Percentiles rank a stretch among this genome's conserved stretches.
Evolutionary conservation across 2,797 vertebrate genomes (phyloP).

Genomic region (Esox lucius): DNA sequence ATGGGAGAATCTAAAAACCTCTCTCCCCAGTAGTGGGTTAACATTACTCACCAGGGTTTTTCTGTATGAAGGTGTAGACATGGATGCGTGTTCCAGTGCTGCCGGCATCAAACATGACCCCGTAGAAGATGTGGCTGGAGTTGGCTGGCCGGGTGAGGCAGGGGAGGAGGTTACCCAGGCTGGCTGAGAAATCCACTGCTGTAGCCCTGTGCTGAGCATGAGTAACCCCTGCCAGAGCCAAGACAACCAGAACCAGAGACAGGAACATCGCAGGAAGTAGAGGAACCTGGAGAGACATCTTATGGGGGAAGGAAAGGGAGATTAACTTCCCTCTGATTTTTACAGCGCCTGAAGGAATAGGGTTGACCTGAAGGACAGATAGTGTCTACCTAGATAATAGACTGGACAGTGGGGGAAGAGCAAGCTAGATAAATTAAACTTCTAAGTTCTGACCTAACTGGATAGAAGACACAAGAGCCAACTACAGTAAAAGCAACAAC

Average conservation of each 20-base stretch:
- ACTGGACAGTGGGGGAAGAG: neutral
- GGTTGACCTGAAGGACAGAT: neutral
- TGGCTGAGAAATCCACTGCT: slow-evolving; percentile 47
- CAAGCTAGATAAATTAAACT: neutral
- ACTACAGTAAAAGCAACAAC: neutral
- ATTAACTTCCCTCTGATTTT: slow-evolving; percentile 8
- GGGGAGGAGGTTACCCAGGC: slow-evolving; percentile 56
- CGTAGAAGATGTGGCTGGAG: slow-evolving; percentile 83
- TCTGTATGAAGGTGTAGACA: slow-evolving; percentile 90
- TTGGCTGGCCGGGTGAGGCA: slow-evolving; percentile 79
- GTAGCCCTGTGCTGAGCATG: slow-evolving; percentile 51
- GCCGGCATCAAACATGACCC: slow-evolving; percentile 96
- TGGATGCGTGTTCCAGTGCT: slow-evolving; percentile 97
- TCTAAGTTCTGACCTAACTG: neutral
- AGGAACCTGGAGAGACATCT: slow-evolving; percentile 55
- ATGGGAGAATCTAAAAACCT: neutral
- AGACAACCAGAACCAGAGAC: slow-evolving; percentile 45
- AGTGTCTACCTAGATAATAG: neutral
- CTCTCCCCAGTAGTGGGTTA: neutral
- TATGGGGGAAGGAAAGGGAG: slow-evolving; percentile 45
- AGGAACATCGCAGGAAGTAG: slow-evolving; percentile 24
- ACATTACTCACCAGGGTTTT: slow-evolving; percentile 72
- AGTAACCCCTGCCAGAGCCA: slow-evolving; percentile 47
- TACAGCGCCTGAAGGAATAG: neutral
- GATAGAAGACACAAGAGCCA: neutral